Base-by-base conservation (phyloP, 2,888 invertebrate genomes). In the Heterodera filipjevi region DNA sequence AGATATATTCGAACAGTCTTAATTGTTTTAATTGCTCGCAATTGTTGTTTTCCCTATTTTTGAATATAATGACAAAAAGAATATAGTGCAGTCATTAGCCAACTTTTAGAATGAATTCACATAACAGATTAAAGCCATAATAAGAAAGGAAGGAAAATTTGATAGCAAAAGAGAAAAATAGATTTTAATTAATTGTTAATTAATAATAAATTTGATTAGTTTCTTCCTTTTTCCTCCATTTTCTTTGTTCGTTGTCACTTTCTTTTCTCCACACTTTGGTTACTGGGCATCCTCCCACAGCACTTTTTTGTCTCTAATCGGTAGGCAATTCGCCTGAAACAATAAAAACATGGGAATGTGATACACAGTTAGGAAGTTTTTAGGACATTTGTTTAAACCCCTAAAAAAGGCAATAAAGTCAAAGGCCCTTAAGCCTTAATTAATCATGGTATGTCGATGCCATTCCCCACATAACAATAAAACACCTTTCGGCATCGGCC, bases 251-350 rank as follows among this genome's bases (percentile, higher is more conserved):
- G 6, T 27, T 22, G 22, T 53, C 53, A 1, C 59, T 5, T 1
- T 1, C 6, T 22, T 27, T 10, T 59, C 27, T 59, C 27, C 27
- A 49, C n/a, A n/a, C n/a, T 59, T 27, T 27, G 53, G 8, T 35
- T 27, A 22, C 33, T 33, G 68, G 2, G 19, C 68, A 2, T 68
- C 68, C 5, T 68, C 68, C 68, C 68, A 68, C 68, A 68, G 22
- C 68, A 68, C 33, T 68, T 68, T 19, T 35, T 35, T 33, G 68
- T 68, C 22, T 32, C 68, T 33, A 27, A 68, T 32, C 35, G 68
- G 59, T 22, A 59, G 27, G 27, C 59, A 59, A 59, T 59, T 59
- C 27, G 59, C 59, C 59, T 59, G 59, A 3, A 3, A 8, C n/a
- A 27, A 59, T 59, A 59, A 49, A 49, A 49, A 49, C 3, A 49